Percentiles rank a stretch among this genome's conserved stretches.
Evolutionary conservation across 2,113 vertebrate genomes (phyloP).

Genomic region (Datnioides undecimradiatus): DNA sequence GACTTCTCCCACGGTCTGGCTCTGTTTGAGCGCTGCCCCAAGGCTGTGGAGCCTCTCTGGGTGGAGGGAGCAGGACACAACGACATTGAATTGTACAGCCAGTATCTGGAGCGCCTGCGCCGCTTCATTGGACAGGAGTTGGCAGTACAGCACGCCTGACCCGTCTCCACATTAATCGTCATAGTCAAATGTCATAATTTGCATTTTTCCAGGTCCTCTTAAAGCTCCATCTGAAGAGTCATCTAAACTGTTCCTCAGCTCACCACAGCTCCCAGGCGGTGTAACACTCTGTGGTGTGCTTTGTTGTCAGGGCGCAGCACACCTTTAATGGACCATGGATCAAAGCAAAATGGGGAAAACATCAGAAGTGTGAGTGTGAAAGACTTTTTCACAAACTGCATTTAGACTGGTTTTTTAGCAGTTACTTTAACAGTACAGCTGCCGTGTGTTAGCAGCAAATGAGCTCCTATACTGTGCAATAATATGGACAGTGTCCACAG

Average conservation of each 20-base stretch:
- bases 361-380: slow-evolving; percentile 11
- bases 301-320: not conserved
- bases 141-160: slow-evolving; percentile 81
- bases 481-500: slow-evolving; percentile 22
- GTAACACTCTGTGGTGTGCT: not conserved
- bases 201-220: slow-evolving; percentile 5
- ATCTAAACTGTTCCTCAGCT: slow-evolving; percentile 16
- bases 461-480: slow-evolving; percentile 54
- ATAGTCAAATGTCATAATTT: not conserved
- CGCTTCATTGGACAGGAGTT: slow-evolving; percentile 96
- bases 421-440: slow-evolving; percentile 31
- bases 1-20: slow-evolving; percentile 98
- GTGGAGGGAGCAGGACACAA: slow-evolving; percentile 98
- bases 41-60: slow-evolving; percentile 98
- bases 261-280: not conserved
- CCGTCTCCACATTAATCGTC: not conserved
- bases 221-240: slow-evolving; percentile 6
- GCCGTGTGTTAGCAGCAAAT: slow-evolving; percentile 9
- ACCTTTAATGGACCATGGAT: slow-evolving; percentile 7
- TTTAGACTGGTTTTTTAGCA: slow-evolving; percentile 19
- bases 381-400: slow-evolving; percentile 4
- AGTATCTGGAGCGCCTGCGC: slow-evolving; percentile 97
- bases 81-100: slow-evolving; percentile 98
- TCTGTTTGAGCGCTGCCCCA: slow-evolving; percentile 95
- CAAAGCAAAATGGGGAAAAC: not conserved